phyloP scores from a whole-genome alignment of 2,113 vertebrate species.

The Neopipo cinnamomea region DNA sequence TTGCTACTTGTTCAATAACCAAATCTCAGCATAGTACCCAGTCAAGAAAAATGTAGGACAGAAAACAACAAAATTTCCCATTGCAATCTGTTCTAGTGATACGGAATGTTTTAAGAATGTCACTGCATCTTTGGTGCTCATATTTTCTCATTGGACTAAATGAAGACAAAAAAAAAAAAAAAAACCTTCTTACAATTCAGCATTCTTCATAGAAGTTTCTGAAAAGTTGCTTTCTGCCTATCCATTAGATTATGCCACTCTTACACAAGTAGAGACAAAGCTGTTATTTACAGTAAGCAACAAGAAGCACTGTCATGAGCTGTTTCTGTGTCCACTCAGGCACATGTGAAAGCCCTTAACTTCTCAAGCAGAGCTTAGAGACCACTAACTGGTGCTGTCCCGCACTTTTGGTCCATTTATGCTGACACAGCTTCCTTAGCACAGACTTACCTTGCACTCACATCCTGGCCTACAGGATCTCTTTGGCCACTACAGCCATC shows the following conservation, averaged over 20 bases:
- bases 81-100: background rate
- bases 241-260: background rate
- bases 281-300: background rate
- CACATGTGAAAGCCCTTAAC: background rate
- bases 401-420: background rate
- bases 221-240: background rate
- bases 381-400: background rate
- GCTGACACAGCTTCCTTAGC: background rate
- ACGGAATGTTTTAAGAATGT: background rate
- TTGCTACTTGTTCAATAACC: background rate
- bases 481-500: background rate
- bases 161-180: background rate
- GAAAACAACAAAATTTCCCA: background rate
- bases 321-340: background rate
- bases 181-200: background rate
- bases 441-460: background rate
- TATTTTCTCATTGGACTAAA: background rate
- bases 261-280: background rate
- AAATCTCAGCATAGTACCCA: background rate
- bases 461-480: background rate
- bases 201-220: background rate
- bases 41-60: background rate
- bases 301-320: background rate
- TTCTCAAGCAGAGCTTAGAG: background rate
- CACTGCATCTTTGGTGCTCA: background rate